These are phyloP conservation scores for Tauraco hartlaubi DNA, from an alignment of 2,797 vertebrate species.

Conservation along the genomic window DNA sequence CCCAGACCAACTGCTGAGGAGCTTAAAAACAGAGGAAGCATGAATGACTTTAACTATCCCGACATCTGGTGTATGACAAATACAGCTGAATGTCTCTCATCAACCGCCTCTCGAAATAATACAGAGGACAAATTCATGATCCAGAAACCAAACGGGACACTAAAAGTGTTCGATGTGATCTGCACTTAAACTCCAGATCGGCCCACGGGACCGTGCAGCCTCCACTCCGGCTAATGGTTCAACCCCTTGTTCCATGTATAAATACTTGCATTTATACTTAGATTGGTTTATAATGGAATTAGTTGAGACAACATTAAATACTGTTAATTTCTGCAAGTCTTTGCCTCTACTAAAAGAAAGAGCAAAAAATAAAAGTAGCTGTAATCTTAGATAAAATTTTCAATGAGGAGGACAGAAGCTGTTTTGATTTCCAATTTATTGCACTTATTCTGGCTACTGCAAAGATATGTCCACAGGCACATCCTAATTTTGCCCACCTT, in stretches of 20 bases:
- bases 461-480: background rate
- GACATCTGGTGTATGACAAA: conserved; percentile 79
- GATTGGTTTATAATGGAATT: background rate
- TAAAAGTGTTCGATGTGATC: background rate
- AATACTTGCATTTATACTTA: background rate
- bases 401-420: background rate
- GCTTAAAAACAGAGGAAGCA: conserved; percentile 76
- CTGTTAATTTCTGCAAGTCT: background rate
- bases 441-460: background rate
- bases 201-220: background rate
- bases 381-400: background rate
- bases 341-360: background rate
- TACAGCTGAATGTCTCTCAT: conserved; percentile 73
- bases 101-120: conserved; percentile 72
- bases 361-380: background rate
- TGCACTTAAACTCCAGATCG: background rate
- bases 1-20: conserved; percentile 57
- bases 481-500: background rate
- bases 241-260: background rate
- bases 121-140: conserved; percentile 75
- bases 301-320: background rate
- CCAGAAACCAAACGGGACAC: conserved; percentile 64
- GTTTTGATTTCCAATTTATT: background rate
- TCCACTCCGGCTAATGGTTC: background rate
- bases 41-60: conserved; percentile 71